These are phyloP conservation scores for Anomalospiza imberbis DNA, from an alignment of 2,797 vertebrate genomes.

Conservation along the genomic window DNA sequence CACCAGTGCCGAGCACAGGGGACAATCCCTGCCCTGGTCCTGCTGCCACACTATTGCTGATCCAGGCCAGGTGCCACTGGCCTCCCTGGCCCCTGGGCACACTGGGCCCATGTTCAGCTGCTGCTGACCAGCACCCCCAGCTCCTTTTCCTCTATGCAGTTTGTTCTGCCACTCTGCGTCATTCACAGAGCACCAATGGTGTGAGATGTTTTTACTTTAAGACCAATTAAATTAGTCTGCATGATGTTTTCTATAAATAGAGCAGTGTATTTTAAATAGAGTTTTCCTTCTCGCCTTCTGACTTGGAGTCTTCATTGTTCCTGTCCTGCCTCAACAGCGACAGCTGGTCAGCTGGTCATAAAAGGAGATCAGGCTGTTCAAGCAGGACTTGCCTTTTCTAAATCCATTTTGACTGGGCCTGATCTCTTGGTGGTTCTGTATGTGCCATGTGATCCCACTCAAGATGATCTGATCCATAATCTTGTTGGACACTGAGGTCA, in stretches of 20 bases:
- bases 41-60: neutral
- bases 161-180: neutral
- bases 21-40: neutral
- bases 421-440: neutral
- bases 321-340: too few species aligned
- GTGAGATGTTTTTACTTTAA: too few species aligned
- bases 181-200: too few species aligned
- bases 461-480: neutral
- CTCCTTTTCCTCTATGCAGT: fast-evolving
- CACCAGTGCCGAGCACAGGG: fast-evolving
- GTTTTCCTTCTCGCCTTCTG: too few species aligned
- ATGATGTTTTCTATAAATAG: too few species aligned
- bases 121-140: fast-evolving
- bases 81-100: neutral
- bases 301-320: too few species aligned
- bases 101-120: neutral
- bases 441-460: too few species aligned
- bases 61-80: neutral
- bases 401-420: neutral
- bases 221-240: too few species aligned
- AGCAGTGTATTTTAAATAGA: too few species aligned
- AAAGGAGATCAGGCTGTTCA: neutral
- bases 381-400: neutral
- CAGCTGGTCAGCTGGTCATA: too few species aligned
- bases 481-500: neutral